A percentile compares a stretch with the other conserved stretches of the same genome.
Conservation (phyloP, 2,888 invertebrate genomes). For the Ashinkailepas kermadecensis region DNA sequence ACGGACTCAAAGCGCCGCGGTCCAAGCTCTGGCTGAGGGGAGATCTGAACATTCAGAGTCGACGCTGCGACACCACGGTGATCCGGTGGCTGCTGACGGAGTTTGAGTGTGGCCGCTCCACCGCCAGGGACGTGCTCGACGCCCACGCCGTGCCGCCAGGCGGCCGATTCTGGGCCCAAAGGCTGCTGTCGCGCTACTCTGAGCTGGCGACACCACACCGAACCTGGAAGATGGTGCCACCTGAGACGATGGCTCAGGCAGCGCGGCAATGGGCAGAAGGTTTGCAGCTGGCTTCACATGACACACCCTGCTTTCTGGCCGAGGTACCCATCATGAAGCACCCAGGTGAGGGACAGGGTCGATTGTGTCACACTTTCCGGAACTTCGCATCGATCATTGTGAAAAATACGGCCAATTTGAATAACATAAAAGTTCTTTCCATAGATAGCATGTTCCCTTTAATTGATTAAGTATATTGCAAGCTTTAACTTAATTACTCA, state of each 20-base stretch:
- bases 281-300: background rate
- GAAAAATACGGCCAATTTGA: too few relatives aligned
- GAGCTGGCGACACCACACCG: conserved; percentile 53
- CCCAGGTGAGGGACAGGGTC: background rate
- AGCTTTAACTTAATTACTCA: too few relatives aligned
- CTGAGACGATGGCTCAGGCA: background rate
- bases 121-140: background rate
- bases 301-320: background rate
- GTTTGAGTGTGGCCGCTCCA: background rate
- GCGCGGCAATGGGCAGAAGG: background rate
- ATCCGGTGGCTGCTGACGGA: background rate
- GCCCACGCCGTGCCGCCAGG: background rate
- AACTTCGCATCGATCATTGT: too few relatives aligned
- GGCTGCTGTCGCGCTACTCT: conserved; percentile 35
- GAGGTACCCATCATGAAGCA: background rate
- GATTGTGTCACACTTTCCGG: too few relatives aligned
- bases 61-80: background rate
- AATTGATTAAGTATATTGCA: too few relatives aligned
- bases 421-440: too few relatives aligned
- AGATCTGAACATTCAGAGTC: background rate
- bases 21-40: background rate
- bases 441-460: too few relatives aligned
- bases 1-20: background rate
- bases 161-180: background rate
- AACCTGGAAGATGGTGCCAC: conserved; percentile 44